Conservation (phyloP, 2,888 invertebrate species). For the Nymphalis c-album region DNA sequence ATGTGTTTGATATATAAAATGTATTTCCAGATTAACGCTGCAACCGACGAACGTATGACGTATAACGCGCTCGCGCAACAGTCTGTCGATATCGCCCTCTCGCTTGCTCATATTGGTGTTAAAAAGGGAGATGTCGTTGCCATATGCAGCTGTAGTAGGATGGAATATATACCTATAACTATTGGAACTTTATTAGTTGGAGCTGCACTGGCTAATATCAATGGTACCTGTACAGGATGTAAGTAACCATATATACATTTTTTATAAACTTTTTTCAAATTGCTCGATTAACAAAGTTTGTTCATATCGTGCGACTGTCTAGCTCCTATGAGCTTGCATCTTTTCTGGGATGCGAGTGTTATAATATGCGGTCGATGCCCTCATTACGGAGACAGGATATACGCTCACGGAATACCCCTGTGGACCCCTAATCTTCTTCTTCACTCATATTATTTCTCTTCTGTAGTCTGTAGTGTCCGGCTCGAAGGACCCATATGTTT, state of each 20-base stretch:
- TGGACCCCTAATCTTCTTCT: no score
- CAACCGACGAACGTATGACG: neutral
- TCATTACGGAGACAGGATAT: no score
- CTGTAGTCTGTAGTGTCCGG: no score
- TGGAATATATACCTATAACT: neutral
- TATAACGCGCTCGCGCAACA: neutral
- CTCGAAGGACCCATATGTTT: no score
- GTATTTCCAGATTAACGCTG: slow-evolving; percentile 3
- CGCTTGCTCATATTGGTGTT: neutral
- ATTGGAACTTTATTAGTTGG: neutral
- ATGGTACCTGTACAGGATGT: neutral
- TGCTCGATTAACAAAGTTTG: no score
- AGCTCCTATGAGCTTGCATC: no score
- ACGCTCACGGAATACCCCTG: no score
- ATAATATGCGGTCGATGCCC: no score
- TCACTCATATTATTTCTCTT: no score
- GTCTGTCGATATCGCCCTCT: neutral
- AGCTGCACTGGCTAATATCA: neutral
- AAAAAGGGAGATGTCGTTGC: neutral
- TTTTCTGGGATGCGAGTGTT: no score
- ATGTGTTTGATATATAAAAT: neutral
- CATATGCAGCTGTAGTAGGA: neutral
- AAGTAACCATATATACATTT: neutral
- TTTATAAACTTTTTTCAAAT: no score
- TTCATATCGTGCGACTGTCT: no score